Base-by-base conservation (phyloP, 2,113 vertebrate species). In the Chascanopsetta lugubris region DNA sequence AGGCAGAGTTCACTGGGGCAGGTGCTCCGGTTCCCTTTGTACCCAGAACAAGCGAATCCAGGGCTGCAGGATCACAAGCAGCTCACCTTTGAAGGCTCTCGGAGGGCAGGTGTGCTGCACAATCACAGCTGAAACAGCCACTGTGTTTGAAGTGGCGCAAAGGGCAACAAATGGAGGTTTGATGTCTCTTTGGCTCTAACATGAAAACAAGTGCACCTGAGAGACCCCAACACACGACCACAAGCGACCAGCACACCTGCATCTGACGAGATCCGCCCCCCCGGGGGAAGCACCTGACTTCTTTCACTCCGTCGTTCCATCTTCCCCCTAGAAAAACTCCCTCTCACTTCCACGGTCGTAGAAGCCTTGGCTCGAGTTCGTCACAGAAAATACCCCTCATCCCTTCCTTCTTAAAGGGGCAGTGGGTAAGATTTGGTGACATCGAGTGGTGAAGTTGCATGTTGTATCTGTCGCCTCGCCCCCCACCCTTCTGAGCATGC, bases 21-120 rank as follows among this genome's bases (percentile, higher is more conserved):
- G 69, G 43, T 11, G 0, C 50, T 72, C 60, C 5, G 60, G 11
- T 56, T 59, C 34, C 46, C 61, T 83, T 80, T 85, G 77, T 83
- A 43, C 40, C 26, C 24, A 55, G 64, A 76, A 85, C 63, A 70
- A 76, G 76, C 51, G 42, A 32, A 11, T 72, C 63, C 63, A n/a
- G n/a, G n/a, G n/a, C n/a, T 58, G 42, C 40, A 50, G 77, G 64
- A 69, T 75, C 78, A 43, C 36, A 20, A 26, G 58, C 32, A 9
- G 57, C 77, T 75, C 69, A 71, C 75, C 80, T 90, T 76, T 81
- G 79, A 84, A 63, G 61, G 47, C 25, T 49, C 51, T 72, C 57
- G 53, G 5, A 45, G 67, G 74, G 84, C 85, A 88, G 88, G 85
- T 90, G 87, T 76, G 71, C 72, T 76, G 71, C 72, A 71, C 80